phyloP scores from a whole-genome alignment of 2,888 invertebrate species.

The Cataglyphis cursor region DNA sequence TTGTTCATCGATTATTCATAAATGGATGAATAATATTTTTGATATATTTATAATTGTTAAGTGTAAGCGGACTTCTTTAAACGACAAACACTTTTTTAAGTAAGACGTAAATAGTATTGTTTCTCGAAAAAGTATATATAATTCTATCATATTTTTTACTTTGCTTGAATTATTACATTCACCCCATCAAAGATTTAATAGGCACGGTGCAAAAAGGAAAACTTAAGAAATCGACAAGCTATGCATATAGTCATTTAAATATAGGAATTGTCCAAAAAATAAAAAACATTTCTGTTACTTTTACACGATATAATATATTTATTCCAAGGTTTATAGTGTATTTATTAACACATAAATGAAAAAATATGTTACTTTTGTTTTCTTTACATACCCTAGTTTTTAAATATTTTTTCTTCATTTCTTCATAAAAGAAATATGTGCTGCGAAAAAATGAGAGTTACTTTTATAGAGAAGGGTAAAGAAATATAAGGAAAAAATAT shows the following conservation, averaged over 20 bases:
- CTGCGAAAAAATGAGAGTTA: background rate
- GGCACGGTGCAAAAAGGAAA: conserved; percentile 70
- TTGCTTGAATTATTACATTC: conserved; percentile 7
- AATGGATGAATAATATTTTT: background rate
- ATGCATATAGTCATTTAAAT: background rate
- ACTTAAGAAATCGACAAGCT: conserved; percentile 40
- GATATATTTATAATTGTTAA: conserved; percentile 1
- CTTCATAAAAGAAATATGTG: background rate
- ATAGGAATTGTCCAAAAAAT: conserved; percentile 23
- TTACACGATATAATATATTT: conserved; percentile 4
- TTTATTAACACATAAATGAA: conserved; percentile 1
- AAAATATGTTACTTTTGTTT: background rate
- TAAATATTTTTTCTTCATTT: background rate
- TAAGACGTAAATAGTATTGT: background rate
- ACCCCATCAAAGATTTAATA: background rate
- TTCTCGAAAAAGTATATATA: background rate
- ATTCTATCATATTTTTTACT: conserved; percentile 2
- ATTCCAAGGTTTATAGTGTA: conserved; percentile 5
- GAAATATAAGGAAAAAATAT: background rate
- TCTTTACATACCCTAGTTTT: background rate
- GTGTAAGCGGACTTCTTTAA: conserved; percentile 35
- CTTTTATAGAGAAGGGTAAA: background rate
- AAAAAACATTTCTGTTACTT: background rate
- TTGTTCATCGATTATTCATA: background rate
- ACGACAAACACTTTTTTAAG: background rate